Base-by-base conservation (phyloP, 2,797 vertebrate species). In the Enteromius argenteus region DNA sequence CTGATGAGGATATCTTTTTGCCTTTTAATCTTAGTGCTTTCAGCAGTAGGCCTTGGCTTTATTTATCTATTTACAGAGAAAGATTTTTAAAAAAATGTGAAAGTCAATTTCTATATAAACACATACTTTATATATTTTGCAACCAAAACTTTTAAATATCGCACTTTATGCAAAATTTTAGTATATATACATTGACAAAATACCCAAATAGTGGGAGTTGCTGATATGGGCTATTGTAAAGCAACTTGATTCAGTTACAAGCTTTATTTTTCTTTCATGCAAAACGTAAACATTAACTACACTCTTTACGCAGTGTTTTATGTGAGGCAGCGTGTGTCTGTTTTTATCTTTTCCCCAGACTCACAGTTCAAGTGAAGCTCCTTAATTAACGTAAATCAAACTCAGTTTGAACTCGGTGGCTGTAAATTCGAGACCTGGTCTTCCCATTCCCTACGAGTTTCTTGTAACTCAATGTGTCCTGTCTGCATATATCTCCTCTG, bases 401-500 rank as follows among this genome's bases (percentile, higher is more conserved):
- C 44, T 44, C 23, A 0, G 62, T 62, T 74, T 80, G 80, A 51
- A 76, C 83, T 64, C 67, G 2, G 64, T 86, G 85, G 86, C 85
- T 84, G 85, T 79, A 67, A 77, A 60, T 56, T 44, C n/a, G 83
- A 88, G 86, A 87, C 76, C 49, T 4, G 42, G 79, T 72, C 60
- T 56, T 21, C 35, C 58, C 51, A 77, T 69, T 37, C 66, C 62
- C 19, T 27, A 35, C 15, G 46, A 77, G 67, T 73, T 39, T 39
- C 80, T 84, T 37, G 21, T 78, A 78, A 84, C 74, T 77, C 74
- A 77, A 11, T 13, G 13, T 44, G 64, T 77, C 37, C 71, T 7
- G 49, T 68, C 35, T 68, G 37, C 73, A 58, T 69, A 60, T 23
- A 60, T 77, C 46, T 80, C 58, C 56, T 79, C 23, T 86, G 46